Evolutionary conservation across 2,113 vertebrate species (phyloP), one percentile per base, ranked within the genome.

Genomic region (Pampusana beccarii): DNA sequence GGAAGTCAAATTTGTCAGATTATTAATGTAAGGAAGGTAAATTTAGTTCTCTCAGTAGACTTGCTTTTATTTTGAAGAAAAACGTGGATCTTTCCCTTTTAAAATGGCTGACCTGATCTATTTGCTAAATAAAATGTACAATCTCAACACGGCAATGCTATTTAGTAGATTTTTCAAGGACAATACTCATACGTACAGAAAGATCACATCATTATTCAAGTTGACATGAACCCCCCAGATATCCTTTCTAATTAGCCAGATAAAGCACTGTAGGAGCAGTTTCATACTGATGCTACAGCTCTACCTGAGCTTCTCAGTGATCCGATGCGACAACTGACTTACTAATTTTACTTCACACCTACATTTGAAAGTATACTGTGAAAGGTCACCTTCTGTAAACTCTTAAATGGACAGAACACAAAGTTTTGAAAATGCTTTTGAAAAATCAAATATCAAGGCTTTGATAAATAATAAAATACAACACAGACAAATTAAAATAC

Each of bases 241-340:
- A 96, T 83, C 81, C 93, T 95, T 97, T 97, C 97, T 96, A 98
- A 98, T 98, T 97, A 98, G 95, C 70, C 93, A 95, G 93, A 97
- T 94, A 97, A 92, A 94, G 95, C 86, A 94, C 64, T 57, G 86
- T 48, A 94, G 50, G 70, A 97, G 93, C n/a, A 87, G 25, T 81
- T 87, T 75, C 61, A 75, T 60, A 61, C 44, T 57, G 70, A 70
- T 72, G n/a, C 62, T 5, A 8, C 15, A 87, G 78, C 69, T 87
- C 70, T 91, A 77, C 80, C 73, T 82, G 66, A 75, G 62, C 46
- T 65, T 87, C 80, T 54, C 65, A 36, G 50, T 53, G 50, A 91
- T 92, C 54, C 81, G 50, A 77, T 61, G 31, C 91, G 90, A 91
- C 81, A 91, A 93, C 51, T 66, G 13, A 82, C 67, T 82, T 79